These are phyloP conservation scores for Caenorhabditis remanei DNA, from an alignment of 1,140 invertebrate genomes.

Conservation along the genomic window DNA sequence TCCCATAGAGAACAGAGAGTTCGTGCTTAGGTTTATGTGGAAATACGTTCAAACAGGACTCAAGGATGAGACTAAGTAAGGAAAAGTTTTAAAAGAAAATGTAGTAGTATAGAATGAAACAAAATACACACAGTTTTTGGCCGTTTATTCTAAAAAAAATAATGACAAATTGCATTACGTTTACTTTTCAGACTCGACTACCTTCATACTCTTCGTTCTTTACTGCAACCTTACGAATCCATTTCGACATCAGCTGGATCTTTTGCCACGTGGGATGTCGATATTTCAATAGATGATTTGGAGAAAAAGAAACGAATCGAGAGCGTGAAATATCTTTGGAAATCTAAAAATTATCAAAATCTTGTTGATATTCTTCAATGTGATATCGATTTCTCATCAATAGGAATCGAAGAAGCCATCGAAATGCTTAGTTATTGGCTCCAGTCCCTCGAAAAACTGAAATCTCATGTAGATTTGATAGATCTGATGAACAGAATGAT, in stretches of 20 bases:
- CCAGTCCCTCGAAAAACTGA: conserved; percentile 15
- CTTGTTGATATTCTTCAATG: neutral
- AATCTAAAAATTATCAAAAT: conserved; percentile 2
- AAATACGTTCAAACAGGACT: conserved; percentile 11
- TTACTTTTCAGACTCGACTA: neutral
- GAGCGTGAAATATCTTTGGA: conserved; percentile 1
- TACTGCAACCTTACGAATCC: neutral
- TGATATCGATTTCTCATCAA: neutral
- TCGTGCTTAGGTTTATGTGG: conserved; percentile 12
- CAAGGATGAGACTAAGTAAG: neutral
- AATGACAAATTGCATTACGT: neutral
- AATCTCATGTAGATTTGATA: neutral
- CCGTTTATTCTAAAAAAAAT: neutral
- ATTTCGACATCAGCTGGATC: neutral
- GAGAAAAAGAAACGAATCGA: conserved; percentile 43
- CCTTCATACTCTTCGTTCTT: neutral
- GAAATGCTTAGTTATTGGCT: conserved; percentile 11
- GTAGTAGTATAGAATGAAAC: too few species aligned
- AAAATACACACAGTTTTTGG: too few species aligned
- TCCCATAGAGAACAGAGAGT: neutral
- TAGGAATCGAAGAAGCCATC: conserved; percentile 4
- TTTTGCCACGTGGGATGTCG: conserved; percentile 41
- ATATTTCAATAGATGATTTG: neutral
- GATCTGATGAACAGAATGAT: neutral
- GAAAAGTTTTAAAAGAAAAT: neutral